These are phyloP conservation scores for Apodemia mormo DNA, from an alignment of 2,888 invertebrate species.

Conservation along the genomic window DNA sequence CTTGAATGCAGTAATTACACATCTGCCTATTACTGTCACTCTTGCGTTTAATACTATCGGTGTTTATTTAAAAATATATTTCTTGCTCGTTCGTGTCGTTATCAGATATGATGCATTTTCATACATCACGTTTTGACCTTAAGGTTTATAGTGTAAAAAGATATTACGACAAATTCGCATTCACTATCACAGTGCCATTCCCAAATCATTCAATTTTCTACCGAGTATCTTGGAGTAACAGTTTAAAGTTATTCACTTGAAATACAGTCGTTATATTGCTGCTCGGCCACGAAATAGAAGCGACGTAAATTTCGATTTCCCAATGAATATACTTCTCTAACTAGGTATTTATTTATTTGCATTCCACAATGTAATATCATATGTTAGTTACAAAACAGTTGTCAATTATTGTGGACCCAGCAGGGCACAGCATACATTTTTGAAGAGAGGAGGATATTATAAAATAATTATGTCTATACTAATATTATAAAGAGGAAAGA, in stretches of 20 bases:
- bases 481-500: too few relatives aligned
- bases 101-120: background rate
- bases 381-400: too few relatives aligned
- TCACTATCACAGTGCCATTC: background rate
- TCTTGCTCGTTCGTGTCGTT: background rate
- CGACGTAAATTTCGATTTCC: background rate
- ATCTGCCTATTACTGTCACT: too few relatives aligned
- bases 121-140: background rate
- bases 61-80: background rate
- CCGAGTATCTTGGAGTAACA: background rate
- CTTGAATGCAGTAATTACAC: too few relatives aligned
- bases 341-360: too few relatives aligned
- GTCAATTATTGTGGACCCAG: too few relatives aligned
- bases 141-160: background rate
- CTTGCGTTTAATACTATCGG: too few relatives aligned
- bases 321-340: too few relatives aligned
- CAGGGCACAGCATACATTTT: too few relatives aligned
- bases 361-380: too few relatives aligned
- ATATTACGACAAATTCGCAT: background rate
- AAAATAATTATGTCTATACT: too few relatives aligned
- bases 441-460: too few relatives aligned
- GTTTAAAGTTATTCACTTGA: background rate
- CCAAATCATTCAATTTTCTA: constrained; percentile 1
- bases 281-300: background rate
- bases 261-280: background rate